These are phyloP conservation scores for Mesorhabditis spiculigera DNA, from an alignment of 2,888 invertebrate genomes.

Conservation along the genomic window DNA sequence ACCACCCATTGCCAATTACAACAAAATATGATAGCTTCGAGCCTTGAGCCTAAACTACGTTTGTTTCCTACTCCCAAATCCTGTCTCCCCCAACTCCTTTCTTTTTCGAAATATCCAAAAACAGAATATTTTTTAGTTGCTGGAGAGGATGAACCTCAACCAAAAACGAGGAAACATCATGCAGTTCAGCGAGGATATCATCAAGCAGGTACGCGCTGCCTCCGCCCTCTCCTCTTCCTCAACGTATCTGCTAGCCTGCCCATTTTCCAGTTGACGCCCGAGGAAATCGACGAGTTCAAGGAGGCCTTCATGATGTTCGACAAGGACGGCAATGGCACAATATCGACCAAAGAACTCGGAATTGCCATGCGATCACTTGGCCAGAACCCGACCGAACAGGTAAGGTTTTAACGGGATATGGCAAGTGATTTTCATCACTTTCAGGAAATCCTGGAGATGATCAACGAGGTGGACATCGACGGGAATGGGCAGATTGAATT, in stretches of 20 bases:
- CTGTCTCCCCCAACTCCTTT: neutral
- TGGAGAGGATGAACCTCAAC: neutral
- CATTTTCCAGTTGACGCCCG: slow-evolving; percentile 49
- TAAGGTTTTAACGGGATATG: slow-evolving; percentile 12
- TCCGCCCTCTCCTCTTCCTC: neutral
- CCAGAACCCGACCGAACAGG: slow-evolving; percentile 58
- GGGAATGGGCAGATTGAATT: slow-evolving; percentile 57
- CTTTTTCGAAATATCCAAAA: slow-evolving; percentile 12
- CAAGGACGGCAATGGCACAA: slow-evolving; percentile 59
- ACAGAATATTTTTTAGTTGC: slow-evolving; percentile 24
- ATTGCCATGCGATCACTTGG: slow-evolving; percentile 58
- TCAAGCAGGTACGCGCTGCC: slow-evolving; percentile 43
- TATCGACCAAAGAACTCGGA: slow-evolving; percentile 58
- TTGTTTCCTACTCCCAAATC: neutral
- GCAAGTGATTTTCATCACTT: slow-evolving; percentile 12
- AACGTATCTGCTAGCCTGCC: too few relatives aligned
- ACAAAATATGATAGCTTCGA: too few relatives aligned
- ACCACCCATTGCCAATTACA: neutral
- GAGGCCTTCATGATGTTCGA: slow-evolving; percentile 59
- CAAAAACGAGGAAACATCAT: slow-evolving; percentile 38
- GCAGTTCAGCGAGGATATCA: slow-evolving; percentile 56
- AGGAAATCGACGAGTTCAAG: slow-evolving; percentile 58
- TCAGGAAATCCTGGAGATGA: slow-evolving; percentile 58
- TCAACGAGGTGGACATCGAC: slow-evolving; percentile 58
- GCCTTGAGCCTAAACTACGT: too few relatives aligned